Evolutionary conservation across 2,888 invertebrate species (phyloP).

Genomic region (Trichacis sp.): DNA sequence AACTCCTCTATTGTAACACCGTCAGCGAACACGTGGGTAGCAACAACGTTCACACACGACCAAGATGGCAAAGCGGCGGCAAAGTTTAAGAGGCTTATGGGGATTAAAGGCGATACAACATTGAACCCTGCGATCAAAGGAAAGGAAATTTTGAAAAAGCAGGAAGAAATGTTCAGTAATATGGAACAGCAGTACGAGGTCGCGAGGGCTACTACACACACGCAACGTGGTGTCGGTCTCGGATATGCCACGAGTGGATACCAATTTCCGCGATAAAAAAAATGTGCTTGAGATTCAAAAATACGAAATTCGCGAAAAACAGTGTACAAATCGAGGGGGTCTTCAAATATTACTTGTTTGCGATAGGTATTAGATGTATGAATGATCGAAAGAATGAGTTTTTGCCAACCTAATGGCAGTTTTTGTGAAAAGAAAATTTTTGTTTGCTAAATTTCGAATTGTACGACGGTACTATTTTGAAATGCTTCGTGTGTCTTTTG

Average conservation of each 20-base stretch:
- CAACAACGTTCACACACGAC: slow-evolving; percentile 90
- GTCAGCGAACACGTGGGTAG: slow-evolving; percentile 79
- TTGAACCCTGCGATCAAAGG: slow-evolving; percentile 58
- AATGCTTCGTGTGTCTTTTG: no score
- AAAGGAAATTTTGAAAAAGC: slow-evolving; percentile 76
- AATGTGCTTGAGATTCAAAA: no score
- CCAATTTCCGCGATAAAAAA: slow-evolving; percentile 70
- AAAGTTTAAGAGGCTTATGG: slow-evolving; percentile 97
- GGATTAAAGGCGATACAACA: slow-evolving; percentile 77
- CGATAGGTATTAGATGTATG: no score
- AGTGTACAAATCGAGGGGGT: no score
- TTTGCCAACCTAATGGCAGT: no score
- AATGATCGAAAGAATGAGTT: no score
- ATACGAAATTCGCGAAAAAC: no score
- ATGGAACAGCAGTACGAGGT: slow-evolving; percentile 98
- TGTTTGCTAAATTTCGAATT: no score
- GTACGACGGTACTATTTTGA: no score
- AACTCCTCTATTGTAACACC: slow-evolving; percentile 42
- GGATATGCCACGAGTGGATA: slow-evolving; percentile 77
- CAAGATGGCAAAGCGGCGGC: slow-evolving; percentile 91
- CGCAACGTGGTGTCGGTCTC: slow-evolving; percentile 89
- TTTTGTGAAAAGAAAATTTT: no score
- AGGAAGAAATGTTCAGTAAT: slow-evolving; percentile 89
- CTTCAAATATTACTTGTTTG: no score
- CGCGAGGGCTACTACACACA: slow-evolving; percentile 94